A percentile compares a stretch with the other conserved stretches of the same genome.
phyloP scores from a whole-genome alignment of 1,140 invertebrate genomes.

The Ceratina calcarata region DNA sequence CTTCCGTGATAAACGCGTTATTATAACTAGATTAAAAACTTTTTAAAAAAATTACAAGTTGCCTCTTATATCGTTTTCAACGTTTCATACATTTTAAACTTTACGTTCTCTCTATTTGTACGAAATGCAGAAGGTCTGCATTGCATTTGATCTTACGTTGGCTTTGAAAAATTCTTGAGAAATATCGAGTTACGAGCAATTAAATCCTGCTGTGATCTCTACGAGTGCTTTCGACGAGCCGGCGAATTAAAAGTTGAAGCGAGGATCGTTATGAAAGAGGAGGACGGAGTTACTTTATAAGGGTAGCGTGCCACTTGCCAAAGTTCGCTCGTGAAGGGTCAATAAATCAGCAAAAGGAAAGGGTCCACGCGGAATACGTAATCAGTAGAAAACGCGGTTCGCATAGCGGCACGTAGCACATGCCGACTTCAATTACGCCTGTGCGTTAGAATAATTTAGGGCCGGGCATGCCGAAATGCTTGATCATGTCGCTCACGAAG shows the following conservation, averaged over 20 bases:
- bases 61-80: no score
- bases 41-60: no score
- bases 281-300: slow-evolving; percentile 26
- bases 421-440: slow-evolving; percentile 22
- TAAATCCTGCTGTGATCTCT: neutral
- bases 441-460: slow-evolving; percentile 59
- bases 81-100: no score
- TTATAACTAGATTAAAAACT: no score
- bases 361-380: slow-evolving; percentile 55
- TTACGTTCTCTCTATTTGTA: no score
- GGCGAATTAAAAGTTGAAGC: neutral
- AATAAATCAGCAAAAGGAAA: slow-evolving; percentile 39
- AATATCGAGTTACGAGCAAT: no score
- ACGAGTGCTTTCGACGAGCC: neutral
- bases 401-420: slow-evolving; percentile 49
- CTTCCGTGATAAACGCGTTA: no score
- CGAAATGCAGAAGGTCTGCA: no score
- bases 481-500: slow-evolving; percentile 53
- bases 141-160: no score
- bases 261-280: neutral
- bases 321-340: slow-evolving; percentile 10
- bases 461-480: neutral
- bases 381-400: slow-evolving; percentile 52
- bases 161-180: no score
- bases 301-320: slow-evolving; percentile 25